phyloP scores from a whole-genome alignment of 2,888 invertebrate genomes.

The Eupithecia dodoneata region DNA sequence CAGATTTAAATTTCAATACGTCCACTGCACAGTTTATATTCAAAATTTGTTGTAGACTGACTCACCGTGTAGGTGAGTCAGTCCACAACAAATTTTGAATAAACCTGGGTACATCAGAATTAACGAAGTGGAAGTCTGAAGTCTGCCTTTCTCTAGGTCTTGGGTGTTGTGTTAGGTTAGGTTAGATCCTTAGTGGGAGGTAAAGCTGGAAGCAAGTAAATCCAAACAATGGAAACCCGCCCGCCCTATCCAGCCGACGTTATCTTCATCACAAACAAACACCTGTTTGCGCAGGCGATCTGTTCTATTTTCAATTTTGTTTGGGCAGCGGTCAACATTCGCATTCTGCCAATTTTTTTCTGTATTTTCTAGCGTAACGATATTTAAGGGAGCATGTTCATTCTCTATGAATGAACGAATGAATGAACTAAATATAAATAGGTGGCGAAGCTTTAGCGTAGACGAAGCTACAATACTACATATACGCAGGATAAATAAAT shows the following conservation, averaged over 20 bases:
- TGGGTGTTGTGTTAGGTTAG: neutral
- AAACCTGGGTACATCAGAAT: neutral
- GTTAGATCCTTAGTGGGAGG: neutral
- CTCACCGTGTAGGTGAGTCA: too few relatives aligned
- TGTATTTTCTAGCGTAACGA: slow-evolving; percentile 50
- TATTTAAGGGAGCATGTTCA: slow-evolving; percentile 33
- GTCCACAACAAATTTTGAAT: neutral
- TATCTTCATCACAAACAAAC: slow-evolving; percentile 42
- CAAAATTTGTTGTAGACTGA: too few relatives aligned
- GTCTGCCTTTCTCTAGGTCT: too few relatives aligned
- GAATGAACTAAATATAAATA: slow-evolving; percentile 38
- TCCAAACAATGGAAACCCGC: slow-evolving; percentile 38
- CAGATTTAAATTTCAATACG: neutral
- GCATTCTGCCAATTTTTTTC: slow-evolving; percentile 60
- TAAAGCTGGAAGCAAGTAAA: neutral
- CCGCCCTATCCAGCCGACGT: slow-evolving; percentile 44
- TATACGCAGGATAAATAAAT: slow-evolving; percentile 27
- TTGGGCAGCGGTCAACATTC: slow-evolving; percentile 43
- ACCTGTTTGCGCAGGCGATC: slow-evolving; percentile 68
- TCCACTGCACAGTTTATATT: neutral
- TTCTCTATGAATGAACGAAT: slow-evolving; percentile 39
- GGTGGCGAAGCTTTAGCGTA: slow-evolving; percentile 13
- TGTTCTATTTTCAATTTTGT: slow-evolving; percentile 59
- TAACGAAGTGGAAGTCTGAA: neutral
- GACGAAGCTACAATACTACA: slow-evolving; percentile 28